Percentiles rank a stretch among this genome's conserved stretches.
phyloP scores from a whole-genome alignment of 2,113 vertebrate genomes.

The Macrotis lagotis region DNA sequence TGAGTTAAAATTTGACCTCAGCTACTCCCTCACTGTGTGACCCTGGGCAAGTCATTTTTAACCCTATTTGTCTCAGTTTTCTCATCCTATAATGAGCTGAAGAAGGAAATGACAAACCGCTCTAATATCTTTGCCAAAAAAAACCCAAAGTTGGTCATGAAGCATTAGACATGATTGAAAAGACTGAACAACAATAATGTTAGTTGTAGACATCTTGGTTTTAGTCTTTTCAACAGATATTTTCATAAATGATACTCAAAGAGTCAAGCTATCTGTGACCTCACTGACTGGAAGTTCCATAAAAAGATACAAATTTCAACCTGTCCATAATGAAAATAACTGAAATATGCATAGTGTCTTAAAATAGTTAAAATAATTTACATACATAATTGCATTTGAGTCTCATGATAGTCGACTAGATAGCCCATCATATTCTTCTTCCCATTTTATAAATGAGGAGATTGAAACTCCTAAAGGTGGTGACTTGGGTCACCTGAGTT shows the following conservation, averaged over 20 bases:
- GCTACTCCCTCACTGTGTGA: background rate
- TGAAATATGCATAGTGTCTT: background rate
- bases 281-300: background rate
- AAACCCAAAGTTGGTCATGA: background rate
- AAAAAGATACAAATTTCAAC: background rate
- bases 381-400: background rate
- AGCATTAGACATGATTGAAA: background rate
- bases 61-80: background rate
- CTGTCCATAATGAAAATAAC: background rate
- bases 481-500: background rate
- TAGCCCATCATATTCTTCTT: background rate
- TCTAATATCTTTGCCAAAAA: background rate
- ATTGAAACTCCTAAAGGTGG: background rate
- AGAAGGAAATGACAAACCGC: background rate
- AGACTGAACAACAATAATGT: background rate
- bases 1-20: background rate
- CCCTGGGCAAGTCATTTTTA: background rate
- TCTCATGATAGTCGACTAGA: background rate
- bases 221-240: background rate
- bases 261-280: background rate
- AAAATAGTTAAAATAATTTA: background rate
- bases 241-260: background rate
- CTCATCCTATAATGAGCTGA: background rate
- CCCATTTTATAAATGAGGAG: background rate
- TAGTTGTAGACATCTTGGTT: background rate